Percentiles rank a stretch among this genome's conserved stretches.
phyloP scores from a whole-genome alignment of 2,113 vertebrate species.

The Galbula dea region DNA sequence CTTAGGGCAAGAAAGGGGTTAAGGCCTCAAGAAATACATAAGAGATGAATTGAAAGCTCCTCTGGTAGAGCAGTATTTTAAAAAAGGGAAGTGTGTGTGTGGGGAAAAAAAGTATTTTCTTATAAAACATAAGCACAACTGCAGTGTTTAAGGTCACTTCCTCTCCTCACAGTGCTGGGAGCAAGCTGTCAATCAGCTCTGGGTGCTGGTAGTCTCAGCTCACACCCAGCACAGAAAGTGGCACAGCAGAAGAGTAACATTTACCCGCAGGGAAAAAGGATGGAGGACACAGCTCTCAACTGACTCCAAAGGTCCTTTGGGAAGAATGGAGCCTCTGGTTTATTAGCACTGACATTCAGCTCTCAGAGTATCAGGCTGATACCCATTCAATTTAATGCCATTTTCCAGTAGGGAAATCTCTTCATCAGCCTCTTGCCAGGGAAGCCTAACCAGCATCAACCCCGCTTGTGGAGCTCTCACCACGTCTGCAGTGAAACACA shows the following conservation, averaged over 20 bases:
- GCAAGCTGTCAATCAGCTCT: slow-evolving; percentile 69
- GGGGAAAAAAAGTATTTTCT: neutral
- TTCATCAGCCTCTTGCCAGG: neutral
- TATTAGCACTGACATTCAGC: slow-evolving; percentile 56
- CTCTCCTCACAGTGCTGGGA: slow-evolving; percentile 59
- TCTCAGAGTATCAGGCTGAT: slow-evolving; percentile 2
- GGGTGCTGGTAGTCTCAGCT: slow-evolving; percentile 38
- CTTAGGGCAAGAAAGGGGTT: slow-evolving; percentile 6
- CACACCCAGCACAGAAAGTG: neutral
- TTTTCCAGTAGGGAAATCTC: neutral
- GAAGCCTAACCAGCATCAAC: neutral
- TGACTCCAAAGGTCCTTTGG: slow-evolving; percentile 37
- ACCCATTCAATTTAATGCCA: neutral
- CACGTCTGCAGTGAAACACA: neutral
- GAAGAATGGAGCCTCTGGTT: slow-evolving; percentile 18
- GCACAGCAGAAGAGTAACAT: neutral
- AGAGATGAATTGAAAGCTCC: neutral
- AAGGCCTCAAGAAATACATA: neutral
- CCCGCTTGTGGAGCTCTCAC: neutral
- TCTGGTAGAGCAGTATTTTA: neutral
- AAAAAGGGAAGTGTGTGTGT: neutral
- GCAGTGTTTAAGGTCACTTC: slow-evolving; percentile 76
- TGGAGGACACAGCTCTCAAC: neutral
- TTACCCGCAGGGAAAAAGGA: slow-evolving; percentile 10
- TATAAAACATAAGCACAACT: slow-evolving; percentile 19